phyloP scores from a whole-genome alignment of 2,888 invertebrate species.

The Tenthredo distinguenda region DNA sequence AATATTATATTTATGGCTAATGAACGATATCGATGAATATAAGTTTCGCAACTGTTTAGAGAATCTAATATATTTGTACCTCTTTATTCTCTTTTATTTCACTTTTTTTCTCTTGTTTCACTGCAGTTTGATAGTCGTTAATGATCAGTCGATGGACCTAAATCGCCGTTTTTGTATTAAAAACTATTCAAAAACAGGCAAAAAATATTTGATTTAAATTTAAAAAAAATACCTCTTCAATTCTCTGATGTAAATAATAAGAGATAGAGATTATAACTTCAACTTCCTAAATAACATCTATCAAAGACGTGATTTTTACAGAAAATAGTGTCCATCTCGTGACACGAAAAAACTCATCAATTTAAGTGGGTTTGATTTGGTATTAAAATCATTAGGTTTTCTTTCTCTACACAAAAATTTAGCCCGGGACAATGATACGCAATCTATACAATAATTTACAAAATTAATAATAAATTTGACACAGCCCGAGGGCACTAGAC shows the following conservation, averaged over 20 bases:
- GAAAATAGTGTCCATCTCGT: not conserved
- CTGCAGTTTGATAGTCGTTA: not conserved
- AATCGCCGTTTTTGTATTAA: not conserved
- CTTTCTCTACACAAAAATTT: not conserved
- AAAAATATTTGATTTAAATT: not conserved
- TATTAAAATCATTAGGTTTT: not conserved
- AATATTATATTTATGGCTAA: conserved; percentile 13
- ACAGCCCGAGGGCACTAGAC: conserved; percentile 29
- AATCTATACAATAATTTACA: conserved; percentile 38
- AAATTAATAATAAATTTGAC: conserved; percentile 35
- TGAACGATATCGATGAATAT: conserved; percentile 34
- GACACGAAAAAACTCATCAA: not conserved
- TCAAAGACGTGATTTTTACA: not conserved
- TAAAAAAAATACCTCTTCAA: not conserved
- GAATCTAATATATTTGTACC: conserved; percentile 37
- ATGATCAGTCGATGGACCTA: conserved; percentile 21
- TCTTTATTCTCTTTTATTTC: not conserved
- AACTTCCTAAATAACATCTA: not conserved
- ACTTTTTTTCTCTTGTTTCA: not conserved
- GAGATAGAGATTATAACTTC: not conserved
- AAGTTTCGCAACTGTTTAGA: conserved; percentile 12
- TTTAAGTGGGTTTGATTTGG: not conserved
- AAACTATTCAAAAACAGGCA: conserved; percentile 5
- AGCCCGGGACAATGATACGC: not conserved
- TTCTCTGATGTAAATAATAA: conserved; percentile 8